Evolutionary conservation across 2,113 vertebrate species (phyloP).

Genomic region (Sorex araneus): DNA sequence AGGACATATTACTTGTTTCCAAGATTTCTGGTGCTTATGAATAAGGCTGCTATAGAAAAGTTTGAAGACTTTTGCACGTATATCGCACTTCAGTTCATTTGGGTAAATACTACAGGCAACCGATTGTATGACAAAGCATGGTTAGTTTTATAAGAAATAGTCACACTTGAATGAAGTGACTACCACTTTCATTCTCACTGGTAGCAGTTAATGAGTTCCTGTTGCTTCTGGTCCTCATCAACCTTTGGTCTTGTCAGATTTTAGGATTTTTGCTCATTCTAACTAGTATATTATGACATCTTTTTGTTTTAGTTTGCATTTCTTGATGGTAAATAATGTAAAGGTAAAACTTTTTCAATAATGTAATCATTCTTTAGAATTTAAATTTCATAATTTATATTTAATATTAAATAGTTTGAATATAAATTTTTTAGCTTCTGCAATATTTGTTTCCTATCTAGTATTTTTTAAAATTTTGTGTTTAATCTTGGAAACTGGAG

Average conservation of each 20-base stretch:
- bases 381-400: constrained; percentile 42
- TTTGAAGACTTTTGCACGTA: not conserved
- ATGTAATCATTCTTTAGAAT: not conserved
- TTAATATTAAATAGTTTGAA: not conserved
- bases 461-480: not conserved
- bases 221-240: not conserved
- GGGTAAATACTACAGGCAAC: not conserved
- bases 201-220: no score
- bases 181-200: no score
- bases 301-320: not conserved
- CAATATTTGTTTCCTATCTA: not conserved
- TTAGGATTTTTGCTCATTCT: not conserved
- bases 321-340: not conserved
- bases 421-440: not conserved
- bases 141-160: no score
- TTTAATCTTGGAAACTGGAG: no score
- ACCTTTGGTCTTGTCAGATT: not conserved
- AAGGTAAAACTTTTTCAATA: not conserved
- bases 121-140: no score
- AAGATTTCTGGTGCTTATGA: not conserved
- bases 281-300: not conserved
- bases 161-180: no score
- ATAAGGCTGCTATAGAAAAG: not conserved
- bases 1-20: not conserved
- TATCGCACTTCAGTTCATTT: not conserved